Evolutionary conservation across 2,888 invertebrate genomes (phyloP).

Genomic region (Phortica magna): DNA sequence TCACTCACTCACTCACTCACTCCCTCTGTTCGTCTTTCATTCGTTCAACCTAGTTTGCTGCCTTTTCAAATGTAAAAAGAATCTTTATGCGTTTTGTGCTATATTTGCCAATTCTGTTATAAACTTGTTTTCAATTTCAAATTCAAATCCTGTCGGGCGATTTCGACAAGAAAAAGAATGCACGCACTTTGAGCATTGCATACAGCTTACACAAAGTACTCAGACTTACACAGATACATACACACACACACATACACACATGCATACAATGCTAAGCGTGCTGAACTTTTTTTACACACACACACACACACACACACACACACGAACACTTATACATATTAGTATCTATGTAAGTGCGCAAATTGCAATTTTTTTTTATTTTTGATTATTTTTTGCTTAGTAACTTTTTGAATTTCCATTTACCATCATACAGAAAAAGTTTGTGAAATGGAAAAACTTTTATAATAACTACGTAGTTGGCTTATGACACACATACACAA

Average conservation of each 20-base stretch:
- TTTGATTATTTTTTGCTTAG: slow-evolving; percentile 27
- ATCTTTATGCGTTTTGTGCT: slow-evolving; percentile 33
- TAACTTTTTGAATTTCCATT: slow-evolving; percentile 47
- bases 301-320: background rate
- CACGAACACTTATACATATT: slow-evolving; percentile 11
- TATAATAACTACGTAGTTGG: slow-evolving; percentile 52
- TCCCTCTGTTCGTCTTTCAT: too few species aligned
- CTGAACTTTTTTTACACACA: slow-evolving; percentile 10
- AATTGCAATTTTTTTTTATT: slow-evolving; percentile 27
- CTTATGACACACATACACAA: background rate
- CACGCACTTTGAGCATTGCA: slow-evolving; percentile 3
- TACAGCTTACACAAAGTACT: slow-evolving; percentile 3
- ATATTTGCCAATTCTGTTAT: slow-evolving; percentile 66
- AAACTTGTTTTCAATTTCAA: slow-evolving; percentile 68
- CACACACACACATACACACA: background rate
- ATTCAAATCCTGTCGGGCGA: slow-evolving; percentile 58
- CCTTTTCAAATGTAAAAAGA: background rate
- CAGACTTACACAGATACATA: background rate
- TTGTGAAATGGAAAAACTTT: slow-evolving; percentile 62
- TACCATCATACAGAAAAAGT: slow-evolving; percentile 46
- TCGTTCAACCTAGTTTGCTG: too few species aligned
- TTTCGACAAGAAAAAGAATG: background rate
- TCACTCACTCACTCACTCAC: background rate
- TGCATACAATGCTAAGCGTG: slow-evolving; percentile 20
- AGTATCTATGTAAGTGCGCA: slow-evolving; percentile 9